Conservation (phyloP, 2,888 invertebrate genomes). For the Monoplex corrugatus region DNA sequence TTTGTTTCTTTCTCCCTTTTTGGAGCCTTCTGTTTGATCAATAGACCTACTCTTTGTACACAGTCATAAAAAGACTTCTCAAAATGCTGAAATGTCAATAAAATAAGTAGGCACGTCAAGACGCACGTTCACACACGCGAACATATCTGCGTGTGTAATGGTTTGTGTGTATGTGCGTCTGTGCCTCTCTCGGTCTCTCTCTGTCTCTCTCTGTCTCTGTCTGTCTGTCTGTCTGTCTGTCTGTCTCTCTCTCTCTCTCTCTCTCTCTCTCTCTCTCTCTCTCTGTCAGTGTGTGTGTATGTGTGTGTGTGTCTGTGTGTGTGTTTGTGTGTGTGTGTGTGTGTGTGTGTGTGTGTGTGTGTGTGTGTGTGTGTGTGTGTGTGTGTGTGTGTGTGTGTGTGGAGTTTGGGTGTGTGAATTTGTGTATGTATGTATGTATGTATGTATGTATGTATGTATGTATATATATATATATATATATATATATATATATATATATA, state of each 20-base stretch:
- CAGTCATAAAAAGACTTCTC: too few relatives aligned
- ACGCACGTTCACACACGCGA: too few relatives aligned
- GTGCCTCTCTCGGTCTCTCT: too few relatives aligned
- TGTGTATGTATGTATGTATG: constrained; percentile 19
- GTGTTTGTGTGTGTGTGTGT: constrained; percentile 12
- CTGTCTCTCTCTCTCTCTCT: background rate
- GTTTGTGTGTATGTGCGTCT: too few relatives aligned
- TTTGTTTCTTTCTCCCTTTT: background rate
- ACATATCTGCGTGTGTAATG: too few relatives aligned
- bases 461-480: background rate
- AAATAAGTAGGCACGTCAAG: too few relatives aligned
- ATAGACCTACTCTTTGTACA: too few relatives aligned
- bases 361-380: constrained; percentile 30
- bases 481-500: background rate
- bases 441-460: constrained; percentile 2
- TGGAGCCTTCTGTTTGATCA: too few relatives aligned
- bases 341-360: constrained; percentile 1
- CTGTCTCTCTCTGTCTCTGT: background rate
- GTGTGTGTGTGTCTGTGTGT: constrained; percentile 2
- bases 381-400: constrained; percentile 11
- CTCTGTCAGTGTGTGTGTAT: background rate
- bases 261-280: background rate
- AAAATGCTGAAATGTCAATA: too few relatives aligned
- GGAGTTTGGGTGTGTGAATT: background rate
- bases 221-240: background rate